Evolutionary conservation across 2,113 vertebrate genomes (phyloP).

Genomic region (Pituophis catenifer): DNA sequence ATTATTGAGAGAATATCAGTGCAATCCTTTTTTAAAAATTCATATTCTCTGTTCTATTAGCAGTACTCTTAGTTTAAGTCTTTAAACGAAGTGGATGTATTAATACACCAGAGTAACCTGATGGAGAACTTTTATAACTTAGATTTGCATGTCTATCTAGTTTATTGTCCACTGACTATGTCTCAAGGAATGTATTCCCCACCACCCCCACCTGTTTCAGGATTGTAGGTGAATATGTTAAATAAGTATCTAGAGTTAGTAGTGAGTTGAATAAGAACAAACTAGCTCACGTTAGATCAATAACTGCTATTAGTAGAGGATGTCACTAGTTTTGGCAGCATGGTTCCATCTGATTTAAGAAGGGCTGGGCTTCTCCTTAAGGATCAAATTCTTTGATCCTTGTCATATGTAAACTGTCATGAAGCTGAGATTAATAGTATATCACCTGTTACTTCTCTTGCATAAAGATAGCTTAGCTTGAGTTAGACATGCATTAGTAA

Average conservation of each 20-base stretch:
- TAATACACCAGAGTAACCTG: not conserved
- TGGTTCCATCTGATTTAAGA: not conserved
- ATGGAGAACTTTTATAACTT: not conserved
- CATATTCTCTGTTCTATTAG: not conserved
- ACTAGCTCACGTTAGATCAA: not conserved
- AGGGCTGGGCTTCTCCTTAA: not conserved
- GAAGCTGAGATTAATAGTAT: not conserved
- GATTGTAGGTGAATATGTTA: not conserved
- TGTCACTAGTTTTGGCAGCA: not conserved
- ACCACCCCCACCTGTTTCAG: not conserved
- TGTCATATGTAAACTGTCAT: not conserved
- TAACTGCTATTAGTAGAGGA: not conserved
- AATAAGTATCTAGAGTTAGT: not conserved
- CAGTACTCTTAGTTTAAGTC: not conserved
- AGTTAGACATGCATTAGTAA: not conserved
- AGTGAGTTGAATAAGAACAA: not conserved
- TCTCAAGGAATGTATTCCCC: not conserved
- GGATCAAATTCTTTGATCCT: not conserved
- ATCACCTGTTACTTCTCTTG: not conserved
- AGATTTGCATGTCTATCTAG: not conserved
- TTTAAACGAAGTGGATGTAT: not conserved
- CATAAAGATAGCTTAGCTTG: not conserved
- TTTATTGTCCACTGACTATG: not conserved
- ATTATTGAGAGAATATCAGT: not conserved
- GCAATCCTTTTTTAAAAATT: not conserved